A percentile compares a stretch with the other conserved stretches of the same genome.
phyloP scores from a whole-genome alignment of 2,797 vertebrate species.

The Apodemus agrarius region DNA sequence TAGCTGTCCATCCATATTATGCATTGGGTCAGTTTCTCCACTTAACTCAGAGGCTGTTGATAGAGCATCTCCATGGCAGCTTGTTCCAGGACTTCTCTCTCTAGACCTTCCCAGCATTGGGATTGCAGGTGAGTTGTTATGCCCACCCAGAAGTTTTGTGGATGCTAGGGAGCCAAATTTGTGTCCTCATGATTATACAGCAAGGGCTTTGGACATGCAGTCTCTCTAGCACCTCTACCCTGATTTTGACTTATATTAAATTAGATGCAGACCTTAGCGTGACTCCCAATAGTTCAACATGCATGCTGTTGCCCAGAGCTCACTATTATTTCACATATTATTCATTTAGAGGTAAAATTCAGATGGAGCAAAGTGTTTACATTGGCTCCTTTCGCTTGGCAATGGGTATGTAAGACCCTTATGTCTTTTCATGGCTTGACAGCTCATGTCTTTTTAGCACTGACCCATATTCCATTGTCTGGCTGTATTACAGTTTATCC shows the following conservation, averaged over 20 bases:
- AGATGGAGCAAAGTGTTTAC: not conserved
- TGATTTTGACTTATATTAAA: not conserved
- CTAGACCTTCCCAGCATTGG: not conserved
- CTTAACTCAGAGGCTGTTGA: not conserved
- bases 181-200: not conserved
- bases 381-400: not conserved
- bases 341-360: not conserved
- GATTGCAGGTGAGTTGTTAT: not conserved
- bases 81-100: not conserved
- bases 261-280: not conserved
- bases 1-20: no score
- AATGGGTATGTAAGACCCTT: not conserved
- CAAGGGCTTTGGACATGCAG: not conserved
- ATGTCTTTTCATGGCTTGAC: not conserved
- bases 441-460: not conserved
- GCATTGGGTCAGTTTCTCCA: not conserved
- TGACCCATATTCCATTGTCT: not conserved
- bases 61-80: not conserved
- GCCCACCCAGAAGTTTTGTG: not conserved
- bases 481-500: no score
- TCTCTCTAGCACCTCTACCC: not conserved
- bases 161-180: not conserved
- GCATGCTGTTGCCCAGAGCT: not conserved
- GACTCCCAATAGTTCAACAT: not conserved
- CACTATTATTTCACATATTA: not conserved